Percentiles rank a stretch among this genome's conserved stretches.
Conservation (phyloP, 35 echinoderm and acorn worm genomes). For the Ophioderma brevispina region DNA sequence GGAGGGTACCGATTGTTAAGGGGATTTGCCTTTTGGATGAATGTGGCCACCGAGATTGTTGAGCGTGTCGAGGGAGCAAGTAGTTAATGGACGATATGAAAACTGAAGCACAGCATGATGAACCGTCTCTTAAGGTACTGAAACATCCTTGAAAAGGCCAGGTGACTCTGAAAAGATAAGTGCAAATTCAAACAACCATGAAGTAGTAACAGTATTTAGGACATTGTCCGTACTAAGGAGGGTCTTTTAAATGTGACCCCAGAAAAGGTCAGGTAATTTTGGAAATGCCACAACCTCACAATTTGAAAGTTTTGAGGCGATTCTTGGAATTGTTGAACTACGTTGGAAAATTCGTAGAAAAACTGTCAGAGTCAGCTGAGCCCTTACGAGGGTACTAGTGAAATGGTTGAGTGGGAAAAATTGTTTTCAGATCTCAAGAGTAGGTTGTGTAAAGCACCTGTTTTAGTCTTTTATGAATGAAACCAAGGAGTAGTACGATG, state of each 20-base stretch:
- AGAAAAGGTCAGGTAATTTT: slow-evolving; percentile 53
- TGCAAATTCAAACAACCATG: slow-evolving; percentile 32
- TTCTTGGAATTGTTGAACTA: slow-evolving; percentile 56
- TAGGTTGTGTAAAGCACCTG: not conserved
- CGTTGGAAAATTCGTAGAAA: slow-evolving; percentile 45
- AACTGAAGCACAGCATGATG: slow-evolving; percentile 31
- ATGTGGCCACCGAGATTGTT: slow-evolving; percentile 21
- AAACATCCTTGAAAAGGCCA: slow-evolving; percentile 50
- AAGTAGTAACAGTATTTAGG: slow-evolving; percentile 58
- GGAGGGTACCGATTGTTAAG: slow-evolving; percentile 45
- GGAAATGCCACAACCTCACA: slow-evolving; percentile 34
- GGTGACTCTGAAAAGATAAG: slow-evolving; percentile 59
- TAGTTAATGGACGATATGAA: slow-evolving; percentile 49
- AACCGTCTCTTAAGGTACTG: slow-evolving; percentile 18
- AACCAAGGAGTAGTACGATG: slow-evolving; percentile 58
- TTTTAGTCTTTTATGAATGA: not conserved
- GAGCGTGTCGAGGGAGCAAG: slow-evolving; percentile 52
- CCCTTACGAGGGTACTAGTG: not conserved
- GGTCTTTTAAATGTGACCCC: slow-evolving; percentile 47
- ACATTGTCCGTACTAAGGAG: slow-evolving; percentile 27
- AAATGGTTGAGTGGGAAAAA: not conserved
- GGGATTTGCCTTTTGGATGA: slow-evolving; percentile 56
- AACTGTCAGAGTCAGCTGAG: slow-evolving; percentile 16
- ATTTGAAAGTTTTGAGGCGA: slow-evolving; percentile 39
- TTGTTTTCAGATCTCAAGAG: not conserved